Percentiles rank a stretch among this genome's conserved stretches.
These are phyloP conservation scores for Peucedramus taeniatus DNA, from an alignment of 2,113 vertebrate species.

Conservation along the genomic window DNA sequence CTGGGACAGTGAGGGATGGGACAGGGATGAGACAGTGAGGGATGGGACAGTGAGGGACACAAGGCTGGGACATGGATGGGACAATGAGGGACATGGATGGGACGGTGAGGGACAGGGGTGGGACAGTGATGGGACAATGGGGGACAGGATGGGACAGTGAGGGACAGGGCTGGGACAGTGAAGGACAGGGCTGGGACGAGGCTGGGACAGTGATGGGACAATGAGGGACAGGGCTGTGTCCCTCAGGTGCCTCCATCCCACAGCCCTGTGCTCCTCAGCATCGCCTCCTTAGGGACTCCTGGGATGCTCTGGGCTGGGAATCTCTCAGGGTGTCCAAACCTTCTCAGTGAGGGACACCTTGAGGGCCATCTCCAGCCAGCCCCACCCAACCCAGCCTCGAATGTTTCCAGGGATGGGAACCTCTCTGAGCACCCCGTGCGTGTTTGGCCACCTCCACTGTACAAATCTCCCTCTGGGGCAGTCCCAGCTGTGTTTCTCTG, in stretches of 20 bases:
- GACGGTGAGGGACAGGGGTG: not conserved
- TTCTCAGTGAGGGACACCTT: too few relatives aligned
- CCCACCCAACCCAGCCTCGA: not conserved
- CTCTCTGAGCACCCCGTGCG: too few relatives aligned
- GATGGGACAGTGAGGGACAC: not conserved
- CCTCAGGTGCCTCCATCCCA: too few relatives aligned
- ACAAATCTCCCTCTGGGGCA: not conserved
- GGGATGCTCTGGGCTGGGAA: not conserved
- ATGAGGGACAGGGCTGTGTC: not conserved
- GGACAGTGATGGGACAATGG: not conserved
- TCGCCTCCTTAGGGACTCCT: not conserved
- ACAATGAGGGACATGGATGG: not conserved
- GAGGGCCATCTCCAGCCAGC: not conserved
- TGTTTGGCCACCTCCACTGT: not conserved
- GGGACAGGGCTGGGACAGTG: not conserved
- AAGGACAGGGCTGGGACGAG: not conserved
- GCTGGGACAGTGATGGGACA: not conserved
- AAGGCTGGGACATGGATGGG: too few relatives aligned
- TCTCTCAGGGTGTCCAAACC: too few relatives aligned
- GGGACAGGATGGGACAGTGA: not conserved
- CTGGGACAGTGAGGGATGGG: too few relatives aligned
- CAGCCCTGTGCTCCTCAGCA: too few relatives aligned
- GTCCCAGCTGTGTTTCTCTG: not conserved
- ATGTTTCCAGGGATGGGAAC: not conserved
- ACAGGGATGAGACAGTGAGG: not conserved